phyloP scores from a whole-genome alignment of 2,113 vertebrate species.

The Scatophagus argus region DNA sequence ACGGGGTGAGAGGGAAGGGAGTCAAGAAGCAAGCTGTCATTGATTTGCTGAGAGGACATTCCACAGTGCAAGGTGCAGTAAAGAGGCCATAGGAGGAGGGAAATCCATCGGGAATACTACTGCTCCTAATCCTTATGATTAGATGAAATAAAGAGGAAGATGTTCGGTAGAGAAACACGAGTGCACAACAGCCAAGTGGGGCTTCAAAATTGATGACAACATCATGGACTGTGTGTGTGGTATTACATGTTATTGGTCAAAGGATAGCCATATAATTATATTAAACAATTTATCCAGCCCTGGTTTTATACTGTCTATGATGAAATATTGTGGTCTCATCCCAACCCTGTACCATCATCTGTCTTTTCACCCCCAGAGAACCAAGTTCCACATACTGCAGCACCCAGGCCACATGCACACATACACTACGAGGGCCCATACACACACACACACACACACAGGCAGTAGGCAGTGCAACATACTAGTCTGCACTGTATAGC shows the following conservation, averaged over 20 bases:
- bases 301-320: constrained; percentile 78
- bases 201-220: constrained; percentile 51
- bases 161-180: background rate
- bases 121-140: constrained; percentile 24
- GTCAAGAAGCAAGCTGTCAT: constrained; percentile 41
- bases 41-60: constrained; percentile 73
- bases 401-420: constrained; percentile 39
- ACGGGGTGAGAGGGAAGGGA: constrained; percentile 56
- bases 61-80: constrained; percentile 79
- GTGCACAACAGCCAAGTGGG: background rate
- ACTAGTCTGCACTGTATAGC: background rate
- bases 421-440: background rate
- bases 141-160: constrained; percentile 16
- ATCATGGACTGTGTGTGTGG: constrained; percentile 59
- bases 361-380: constrained; percentile 79
- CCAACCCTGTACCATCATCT: constrained; percentile 73
- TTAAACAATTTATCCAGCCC: constrained; percentile 77
- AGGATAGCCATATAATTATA: constrained; percentile 60
- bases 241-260: constrained; percentile 40
- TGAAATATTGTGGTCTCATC: constrained; percentile 77
- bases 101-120: constrained; percentile 41
- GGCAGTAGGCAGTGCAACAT: background rate
- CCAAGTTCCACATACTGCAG: constrained; percentile 68
- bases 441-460: constrained; percentile 6
- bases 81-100: constrained; percentile 33